Conservation (phyloP, 2,888 invertebrate genomes). For the Hymenopus coronatus region DNA sequence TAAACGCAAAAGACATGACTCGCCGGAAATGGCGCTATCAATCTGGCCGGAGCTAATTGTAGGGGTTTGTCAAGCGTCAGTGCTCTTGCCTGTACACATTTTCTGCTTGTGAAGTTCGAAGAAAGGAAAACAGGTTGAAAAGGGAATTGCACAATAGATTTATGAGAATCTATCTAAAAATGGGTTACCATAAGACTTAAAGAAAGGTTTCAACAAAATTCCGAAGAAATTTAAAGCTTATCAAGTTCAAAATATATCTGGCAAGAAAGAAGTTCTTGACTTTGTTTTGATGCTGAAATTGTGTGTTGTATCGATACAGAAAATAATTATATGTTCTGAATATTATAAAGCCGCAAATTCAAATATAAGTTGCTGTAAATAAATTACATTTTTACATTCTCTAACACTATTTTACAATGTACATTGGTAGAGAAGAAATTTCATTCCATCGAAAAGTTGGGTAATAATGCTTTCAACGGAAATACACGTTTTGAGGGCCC, state of each 20-base stretch:
- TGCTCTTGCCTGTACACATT: background rate
- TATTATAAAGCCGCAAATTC: too few relatives aligned
- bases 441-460: too few relatives aligned
- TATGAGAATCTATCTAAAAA: background rate
- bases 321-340: too few relatives aligned
- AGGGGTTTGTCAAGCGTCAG: constrained; percentile 31
- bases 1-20: constrained; percentile 1
- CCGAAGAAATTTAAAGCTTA: background rate
- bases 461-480: too few relatives aligned
- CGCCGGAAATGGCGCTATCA: constrained; percentile 38
- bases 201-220: background rate
- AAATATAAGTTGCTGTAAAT: too few relatives aligned
- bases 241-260: background rate
- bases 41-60: constrained; percentile 46
- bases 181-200: background rate
- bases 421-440: too few relatives aligned
- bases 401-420: too few relatives aligned
- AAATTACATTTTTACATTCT: too few relatives aligned
- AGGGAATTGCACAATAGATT: background rate
- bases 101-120: background rate
- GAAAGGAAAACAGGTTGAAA: background rate
- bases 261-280: background rate
- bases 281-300: too few relatives aligned
- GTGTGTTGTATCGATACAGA: too few relatives aligned
- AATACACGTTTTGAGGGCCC: too few relatives aligned